A percentile compares a stretch with the other conserved stretches of the same genome.
Evolutionary conservation across 2,888 invertebrate species (phyloP).

Genomic region (Lasioglossum zephyrum): DNA sequence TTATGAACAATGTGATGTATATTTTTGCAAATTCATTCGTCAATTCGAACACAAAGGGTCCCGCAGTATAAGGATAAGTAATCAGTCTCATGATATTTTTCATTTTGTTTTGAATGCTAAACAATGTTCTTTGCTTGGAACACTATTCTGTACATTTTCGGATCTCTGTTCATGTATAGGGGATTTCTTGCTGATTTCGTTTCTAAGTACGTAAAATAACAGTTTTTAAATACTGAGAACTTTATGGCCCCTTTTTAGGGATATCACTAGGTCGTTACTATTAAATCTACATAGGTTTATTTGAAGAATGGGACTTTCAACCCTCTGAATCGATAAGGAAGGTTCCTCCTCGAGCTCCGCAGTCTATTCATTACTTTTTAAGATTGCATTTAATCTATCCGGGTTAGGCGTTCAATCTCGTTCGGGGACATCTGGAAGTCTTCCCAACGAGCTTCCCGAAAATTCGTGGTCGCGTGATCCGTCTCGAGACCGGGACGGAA

Average conservation of each 20-base stretch:
- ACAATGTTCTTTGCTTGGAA: background rate
- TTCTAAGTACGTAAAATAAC: background rate
- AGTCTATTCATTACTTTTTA: background rate
- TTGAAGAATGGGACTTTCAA: background rate
- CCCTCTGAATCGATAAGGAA: background rate
- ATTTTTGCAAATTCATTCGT: background rate
- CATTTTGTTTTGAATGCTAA: background rate
- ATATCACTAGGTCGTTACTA: too few relatives aligned
- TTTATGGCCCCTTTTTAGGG: background rate
- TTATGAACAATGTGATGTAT: background rate
- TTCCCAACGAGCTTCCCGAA: slow-evolving; percentile 34
- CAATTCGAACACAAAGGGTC: background rate
- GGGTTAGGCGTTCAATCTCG: slow-evolving; percentile 17
- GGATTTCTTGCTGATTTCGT: too few relatives aligned
- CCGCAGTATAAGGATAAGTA: background rate
- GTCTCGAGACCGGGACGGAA: background rate
- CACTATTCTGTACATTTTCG: background rate
- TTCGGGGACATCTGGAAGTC: slow-evolving; percentile 19
- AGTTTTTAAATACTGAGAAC: background rate
- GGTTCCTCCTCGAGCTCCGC: background rate
- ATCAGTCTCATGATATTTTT: background rate
- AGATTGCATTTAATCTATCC: background rate
- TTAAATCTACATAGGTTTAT: background rate
- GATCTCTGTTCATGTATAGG: too few relatives aligned
- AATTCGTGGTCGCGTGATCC: slow-evolving; percentile 35